phyloP scores from a whole-genome alignment of 2,797 vertebrate genomes.

The Nyctalus aviator region DNA sequence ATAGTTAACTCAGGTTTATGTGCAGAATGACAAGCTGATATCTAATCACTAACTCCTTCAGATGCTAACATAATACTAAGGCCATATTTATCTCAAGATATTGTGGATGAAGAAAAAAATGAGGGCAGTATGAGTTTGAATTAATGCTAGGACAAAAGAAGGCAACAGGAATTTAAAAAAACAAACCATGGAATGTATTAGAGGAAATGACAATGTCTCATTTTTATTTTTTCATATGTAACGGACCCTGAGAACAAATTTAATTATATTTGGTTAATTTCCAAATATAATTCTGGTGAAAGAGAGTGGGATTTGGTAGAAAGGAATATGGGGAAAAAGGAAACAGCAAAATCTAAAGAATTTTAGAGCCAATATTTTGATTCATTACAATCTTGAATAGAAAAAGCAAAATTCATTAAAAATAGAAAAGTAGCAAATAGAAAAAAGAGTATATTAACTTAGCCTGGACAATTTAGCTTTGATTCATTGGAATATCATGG shows the following conservation, averaged over 20 bases:
- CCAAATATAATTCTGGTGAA: not conserved
- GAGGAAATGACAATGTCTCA: not conserved
- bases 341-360: not conserved
- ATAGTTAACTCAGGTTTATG: not conserved
- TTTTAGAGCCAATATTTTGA: not conserved
- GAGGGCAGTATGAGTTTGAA: not conserved
- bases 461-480: not conserved
- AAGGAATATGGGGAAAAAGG: not conserved
- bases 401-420: not conserved
- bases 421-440: not conserved
- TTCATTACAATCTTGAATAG: not conserved
- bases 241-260: not conserved
- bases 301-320: not conserved
- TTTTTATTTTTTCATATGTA: not conserved
- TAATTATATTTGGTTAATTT: not conserved
- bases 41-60: not conserved
- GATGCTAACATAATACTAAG: not conserved
- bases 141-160: not conserved
- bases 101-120: not conserved
- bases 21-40: not conserved
- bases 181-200: not conserved
- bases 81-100: not conserved
- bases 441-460: not conserved
- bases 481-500: not conserved
- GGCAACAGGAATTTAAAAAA: not conserved